These are phyloP conservation scores for Cataglyphis hispanica DNA, from an alignment of 1,140 invertebrate genomes.

Conservation along the genomic window DNA sequence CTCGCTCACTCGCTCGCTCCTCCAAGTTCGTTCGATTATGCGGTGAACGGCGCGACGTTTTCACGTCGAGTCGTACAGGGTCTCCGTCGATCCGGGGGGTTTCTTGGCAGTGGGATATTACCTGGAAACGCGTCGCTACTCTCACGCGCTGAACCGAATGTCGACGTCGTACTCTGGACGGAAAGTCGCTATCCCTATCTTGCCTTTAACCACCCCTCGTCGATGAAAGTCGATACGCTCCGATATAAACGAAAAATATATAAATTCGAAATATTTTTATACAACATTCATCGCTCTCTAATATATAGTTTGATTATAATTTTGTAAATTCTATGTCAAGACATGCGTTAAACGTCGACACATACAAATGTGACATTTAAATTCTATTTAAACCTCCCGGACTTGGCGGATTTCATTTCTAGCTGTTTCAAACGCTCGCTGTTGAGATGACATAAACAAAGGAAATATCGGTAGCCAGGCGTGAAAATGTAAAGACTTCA, in stretches of 20 bases:
- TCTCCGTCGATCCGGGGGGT: slow-evolving; percentile 75
- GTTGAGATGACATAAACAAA: slow-evolving; percentile 24
- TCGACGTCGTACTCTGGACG: not conserved
- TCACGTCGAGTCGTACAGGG: slow-evolving; percentile 81
- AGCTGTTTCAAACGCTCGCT: not conserved
- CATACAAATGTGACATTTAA: slow-evolving; percentile 33
- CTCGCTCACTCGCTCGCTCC: slow-evolving; percentile 16
- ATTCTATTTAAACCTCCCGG: slow-evolving; percentile 45
- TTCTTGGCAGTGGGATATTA: slow-evolving; percentile 78
- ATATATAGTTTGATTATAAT: not conserved
- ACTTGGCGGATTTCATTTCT: slow-evolving; percentile 36
- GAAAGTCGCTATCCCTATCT: not conserved
- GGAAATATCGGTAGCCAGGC: slow-evolving; percentile 9
- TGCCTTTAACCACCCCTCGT: too few species aligned
- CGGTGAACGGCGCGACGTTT: slow-evolving; percentile 80
- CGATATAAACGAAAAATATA: not conserved
- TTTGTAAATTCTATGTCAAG: not conserved
- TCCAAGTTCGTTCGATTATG: slow-evolving; percentile 43
- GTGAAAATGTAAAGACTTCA: slow-evolving; percentile 14
- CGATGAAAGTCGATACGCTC: not conserved
- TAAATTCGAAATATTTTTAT: not conserved
- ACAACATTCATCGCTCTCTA: too few species aligned
- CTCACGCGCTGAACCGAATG: slow-evolving; percentile 39
- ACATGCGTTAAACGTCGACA: not conserved
- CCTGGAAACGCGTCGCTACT: slow-evolving; percentile 68